Evolutionary conservation across 2,888 invertebrate genomes (phyloP).

Genomic region (Chaitophorus viminalis): DNA sequence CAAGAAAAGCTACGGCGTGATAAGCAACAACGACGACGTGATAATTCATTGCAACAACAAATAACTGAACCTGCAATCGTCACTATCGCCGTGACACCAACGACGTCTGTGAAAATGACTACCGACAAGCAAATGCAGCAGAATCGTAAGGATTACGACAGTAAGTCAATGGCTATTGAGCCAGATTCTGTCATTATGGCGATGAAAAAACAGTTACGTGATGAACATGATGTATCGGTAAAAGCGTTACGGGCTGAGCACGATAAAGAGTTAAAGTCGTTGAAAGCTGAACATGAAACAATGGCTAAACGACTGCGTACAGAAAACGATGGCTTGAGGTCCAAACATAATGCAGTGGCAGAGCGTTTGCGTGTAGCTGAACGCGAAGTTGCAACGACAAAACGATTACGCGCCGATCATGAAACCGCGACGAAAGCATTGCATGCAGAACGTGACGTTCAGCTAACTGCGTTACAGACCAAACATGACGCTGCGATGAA

Average conservation of each 20-base stretch:
- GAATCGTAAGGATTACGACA: neutral
- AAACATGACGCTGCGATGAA: neutral
- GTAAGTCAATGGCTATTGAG: neutral
- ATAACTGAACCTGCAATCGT: neutral
- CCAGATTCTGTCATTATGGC: no score
- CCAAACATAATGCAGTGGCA: neutral
- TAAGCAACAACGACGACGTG: constrained; percentile 3
- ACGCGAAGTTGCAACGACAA: neutral
- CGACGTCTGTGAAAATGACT: neutral
- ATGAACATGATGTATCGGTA: neutral
- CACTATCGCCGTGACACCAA: neutral
- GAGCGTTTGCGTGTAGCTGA: constrained; percentile 4
- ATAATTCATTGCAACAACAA: constrained; percentile 6
- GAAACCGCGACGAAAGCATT: neutral
- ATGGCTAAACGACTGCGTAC: neutral
- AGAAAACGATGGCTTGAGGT: neutral
- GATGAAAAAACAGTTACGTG: neutral
- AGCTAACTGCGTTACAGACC: neutral
- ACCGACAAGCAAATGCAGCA: neutral
- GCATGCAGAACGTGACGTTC: neutral
- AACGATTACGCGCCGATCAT: neutral
- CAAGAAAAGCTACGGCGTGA: constrained; percentile 6
- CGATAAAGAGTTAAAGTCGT: neutral
- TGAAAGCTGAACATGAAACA: neutral
- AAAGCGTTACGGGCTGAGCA: neutral